Evolutionary conservation across 2,888 invertebrate species (phyloP), one percentile per base, ranked within the genome.

Genomic region (Sinopyrophorus schimmeli): DNA sequence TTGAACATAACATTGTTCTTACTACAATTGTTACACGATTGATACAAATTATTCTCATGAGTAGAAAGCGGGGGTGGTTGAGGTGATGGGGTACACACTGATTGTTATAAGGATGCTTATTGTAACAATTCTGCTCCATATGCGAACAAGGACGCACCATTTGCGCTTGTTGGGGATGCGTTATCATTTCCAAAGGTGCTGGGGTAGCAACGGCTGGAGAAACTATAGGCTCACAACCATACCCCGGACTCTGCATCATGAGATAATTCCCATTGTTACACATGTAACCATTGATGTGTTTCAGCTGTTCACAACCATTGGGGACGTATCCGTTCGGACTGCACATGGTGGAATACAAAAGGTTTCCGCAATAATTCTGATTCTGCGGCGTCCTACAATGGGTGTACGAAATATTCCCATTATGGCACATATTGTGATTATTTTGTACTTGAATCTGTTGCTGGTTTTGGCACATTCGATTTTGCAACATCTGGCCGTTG

Each of bases 131-230:
- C 24, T 61, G 60, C 4, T 57, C 61, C 12, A 63, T 61, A 43
- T 71, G 69, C 9, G 62, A 43, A 39, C 70, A 70, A 0, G 70
- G 70, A 40, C 72, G 47, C 11, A 62, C 61, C 69, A 72, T 69
- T 52, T 70, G 71, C 0, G 69, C 70, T 35, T 68, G 68, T 57
- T 72, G 72, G 6, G 67, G 67, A 23, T 58, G 58, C 23, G 57
- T 67, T 55, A 68, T 59, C 31, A 63, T 54, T 12, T 69, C 68
- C n/a, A 55, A 57, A 0, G 71, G 72, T 3, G 71, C 69, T 1
- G 72, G 68, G 6, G 71, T 64, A 6, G 69, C 71, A 57, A 69
- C 67, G 2, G 69, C 70, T 3, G 72, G 72, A 2, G 73, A 71
- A 3, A 67, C 56, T 37, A 71, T 54, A 1, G 72, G 70, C 34